Conservation (phyloP, 2,888 invertebrate species). For the Harpalus rubripes region DNA sequence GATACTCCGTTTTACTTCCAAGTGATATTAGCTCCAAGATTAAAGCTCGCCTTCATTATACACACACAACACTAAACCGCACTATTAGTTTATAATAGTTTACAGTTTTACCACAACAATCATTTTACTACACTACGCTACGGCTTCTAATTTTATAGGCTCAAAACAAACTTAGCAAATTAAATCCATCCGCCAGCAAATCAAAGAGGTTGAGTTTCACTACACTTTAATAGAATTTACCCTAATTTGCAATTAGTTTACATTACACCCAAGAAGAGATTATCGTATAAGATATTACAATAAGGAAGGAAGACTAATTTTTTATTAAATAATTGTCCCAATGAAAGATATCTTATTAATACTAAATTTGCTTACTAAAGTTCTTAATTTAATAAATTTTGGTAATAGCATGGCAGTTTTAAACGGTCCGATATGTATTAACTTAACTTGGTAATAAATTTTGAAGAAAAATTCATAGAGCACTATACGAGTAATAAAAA, state of each 20-base stretch:
- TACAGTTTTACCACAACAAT: constrained; percentile 44
- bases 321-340: too few relatives aligned
- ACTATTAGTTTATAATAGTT: constrained; percentile 47
- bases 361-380: too few relatives aligned
- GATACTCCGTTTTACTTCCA: constrained; percentile 45
- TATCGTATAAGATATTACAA: not conserved
- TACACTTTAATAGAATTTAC: constrained; percentile 13
- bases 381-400: too few relatives aligned
- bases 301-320: too few relatives aligned
- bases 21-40: constrained; percentile 41
- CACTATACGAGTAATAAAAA: too few relatives aligned
- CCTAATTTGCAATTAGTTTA: constrained; percentile 14
- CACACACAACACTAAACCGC: constrained; percentile 26
- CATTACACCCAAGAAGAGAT: not conserved
- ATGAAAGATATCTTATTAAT: too few relatives aligned
- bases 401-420: too few relatives aligned
- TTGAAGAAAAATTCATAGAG: too few relatives aligned
- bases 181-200: not conserved
- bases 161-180: not conserved
- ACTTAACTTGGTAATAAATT: too few relatives aligned
- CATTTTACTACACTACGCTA: not conserved
- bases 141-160: constrained; percentile 32
- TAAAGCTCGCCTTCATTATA: constrained; percentile 42
- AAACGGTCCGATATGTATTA: too few relatives aligned
- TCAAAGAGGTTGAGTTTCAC: constrained; percentile 7